A percentile compares a stretch with the other conserved stretches of the same genome.
These are phyloP conservation scores for Drosophila emarginata DNA, from an alignment of 2,888 invertebrate genomes.

Conservation along the genomic window DNA sequence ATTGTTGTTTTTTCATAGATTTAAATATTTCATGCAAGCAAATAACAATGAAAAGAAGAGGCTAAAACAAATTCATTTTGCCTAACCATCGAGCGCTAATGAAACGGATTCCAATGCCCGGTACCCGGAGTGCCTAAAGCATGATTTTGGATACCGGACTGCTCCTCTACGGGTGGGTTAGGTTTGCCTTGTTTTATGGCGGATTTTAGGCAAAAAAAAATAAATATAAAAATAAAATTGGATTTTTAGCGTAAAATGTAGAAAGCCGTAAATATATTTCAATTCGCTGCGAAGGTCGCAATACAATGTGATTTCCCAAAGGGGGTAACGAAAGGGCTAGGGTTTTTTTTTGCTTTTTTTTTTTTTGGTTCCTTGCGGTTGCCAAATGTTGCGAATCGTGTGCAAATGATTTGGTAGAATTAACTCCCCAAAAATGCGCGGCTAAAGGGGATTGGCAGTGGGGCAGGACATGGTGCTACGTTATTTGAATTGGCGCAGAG, in stretches of 20 bases:
- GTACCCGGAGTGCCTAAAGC: slow-evolving; percentile 5
- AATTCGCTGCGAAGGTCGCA: slow-evolving; percentile 54
- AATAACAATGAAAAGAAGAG: neutral
- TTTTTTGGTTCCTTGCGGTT: slow-evolving; percentile 25
- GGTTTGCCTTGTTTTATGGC: slow-evolving; percentile 60
- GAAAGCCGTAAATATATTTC: slow-evolving; percentile 76
- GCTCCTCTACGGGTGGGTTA: neutral
- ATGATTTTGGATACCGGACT: neutral
- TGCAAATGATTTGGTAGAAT: slow-evolving; percentile 72
- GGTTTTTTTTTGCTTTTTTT: slow-evolving; percentile 2
- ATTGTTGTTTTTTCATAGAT: neutral
- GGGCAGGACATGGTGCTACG: slow-evolving; percentile 5
- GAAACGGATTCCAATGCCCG: neutral
- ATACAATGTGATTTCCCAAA: slow-evolving; percentile 61
- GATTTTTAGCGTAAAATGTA: slow-evolving; percentile 71
- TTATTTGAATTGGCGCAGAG: slow-evolving; percentile 23
- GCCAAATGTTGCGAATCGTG: slow-evolving; percentile 65
- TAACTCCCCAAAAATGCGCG: slow-evolving; percentile 56
- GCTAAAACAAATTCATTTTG: slow-evolving; percentile 1
- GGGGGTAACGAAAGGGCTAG: slow-evolving; percentile 30
- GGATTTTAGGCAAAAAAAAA: slow-evolving; percentile 55
- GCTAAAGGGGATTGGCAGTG: slow-evolving; percentile 20
- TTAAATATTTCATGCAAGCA: neutral
- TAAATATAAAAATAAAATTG: slow-evolving; percentile 73
- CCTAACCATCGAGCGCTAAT: neutral